Evolutionary conservation across 2,113 vertebrate species (phyloP).

Genomic region (Tenrec ecaudatus): DNA sequence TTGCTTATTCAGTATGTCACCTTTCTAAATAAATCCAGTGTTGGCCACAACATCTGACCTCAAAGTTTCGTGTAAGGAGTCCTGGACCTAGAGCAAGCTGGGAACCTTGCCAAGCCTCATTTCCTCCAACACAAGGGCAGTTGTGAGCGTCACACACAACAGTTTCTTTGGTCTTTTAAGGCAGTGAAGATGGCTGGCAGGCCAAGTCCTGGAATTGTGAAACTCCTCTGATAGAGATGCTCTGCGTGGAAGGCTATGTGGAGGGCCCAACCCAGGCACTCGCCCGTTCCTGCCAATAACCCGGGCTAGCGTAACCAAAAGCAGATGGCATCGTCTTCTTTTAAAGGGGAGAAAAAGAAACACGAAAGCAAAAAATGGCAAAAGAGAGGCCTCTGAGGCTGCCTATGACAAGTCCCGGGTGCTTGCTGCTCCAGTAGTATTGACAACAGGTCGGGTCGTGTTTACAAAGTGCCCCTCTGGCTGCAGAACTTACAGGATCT

Average conservation of each 20-base stretch:
- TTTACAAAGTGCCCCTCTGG: slow-evolving; percentile 71
- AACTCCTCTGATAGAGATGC: not conserved
- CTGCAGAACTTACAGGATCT: slow-evolving; percentile 69
- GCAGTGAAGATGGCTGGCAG: not conserved
- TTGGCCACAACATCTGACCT: not conserved
- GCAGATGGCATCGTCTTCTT: not conserved
- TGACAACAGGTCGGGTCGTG: slow-evolving; percentile 58
- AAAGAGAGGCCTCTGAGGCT: slow-evolving; percentile 56
- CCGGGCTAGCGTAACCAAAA: slow-evolving; percentile 28
- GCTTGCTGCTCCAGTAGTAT: slow-evolving; percentile 54
- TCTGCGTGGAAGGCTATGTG: not conserved
- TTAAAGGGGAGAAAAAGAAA: slow-evolving; percentile 13
- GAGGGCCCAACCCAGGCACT: not conserved
- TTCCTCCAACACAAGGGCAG: not conserved
- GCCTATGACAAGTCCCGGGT: slow-evolving; percentile 62
- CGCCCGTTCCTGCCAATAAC: not conserved
- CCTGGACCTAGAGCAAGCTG: not conserved
- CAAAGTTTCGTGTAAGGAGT: not conserved
- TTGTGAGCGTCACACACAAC: not conserved
- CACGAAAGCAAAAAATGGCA: not conserved
- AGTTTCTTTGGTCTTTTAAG: not conserved
- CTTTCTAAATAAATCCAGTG: not conserved
- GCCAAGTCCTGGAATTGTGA: not conserved
- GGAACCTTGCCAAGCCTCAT: not conserved
- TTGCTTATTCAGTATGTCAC: not conserved